A percentile compares a stretch with the other conserved stretches of the same genome.
These are phyloP conservation scores for Phragmatobia fuliginosa DNA, from an alignment of 2,888 invertebrate species.

Conservation along the genomic window DNA sequence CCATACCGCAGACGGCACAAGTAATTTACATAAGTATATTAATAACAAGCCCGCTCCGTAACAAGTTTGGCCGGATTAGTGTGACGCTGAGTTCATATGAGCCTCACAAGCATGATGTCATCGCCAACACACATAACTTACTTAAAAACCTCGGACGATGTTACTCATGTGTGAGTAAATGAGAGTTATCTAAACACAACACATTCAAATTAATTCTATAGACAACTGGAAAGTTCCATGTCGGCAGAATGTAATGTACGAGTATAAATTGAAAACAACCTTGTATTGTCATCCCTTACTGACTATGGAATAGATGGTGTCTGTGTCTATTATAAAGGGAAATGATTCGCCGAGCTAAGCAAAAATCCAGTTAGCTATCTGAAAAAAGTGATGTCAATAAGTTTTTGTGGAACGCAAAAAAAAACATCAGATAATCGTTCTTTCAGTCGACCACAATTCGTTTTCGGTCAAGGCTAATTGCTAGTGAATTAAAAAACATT, in stretches of 20 bases:
- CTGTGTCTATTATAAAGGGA: slow-evolving; percentile 57
- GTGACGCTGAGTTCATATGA: slow-evolving; percentile 44
- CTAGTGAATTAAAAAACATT: slow-evolving; percentile 46
- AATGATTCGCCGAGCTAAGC: slow-evolving; percentile 49
- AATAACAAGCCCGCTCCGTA: slow-evolving; percentile 47
- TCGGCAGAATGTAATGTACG: slow-evolving; percentile 34
- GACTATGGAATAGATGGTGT: slow-evolving; percentile 52
- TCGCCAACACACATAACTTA: slow-evolving; percentile 54
- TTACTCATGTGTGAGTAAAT: slow-evolving; percentile 42
- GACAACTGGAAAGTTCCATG: slow-evolving; percentile 66
- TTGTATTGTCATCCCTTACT: slow-evolving; percentile 55
- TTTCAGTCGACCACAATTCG: slow-evolving; percentile 53
- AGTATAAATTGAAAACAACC: slow-evolving; percentile 60
- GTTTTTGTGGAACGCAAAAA: slow-evolving; percentile 54
- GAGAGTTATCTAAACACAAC: slow-evolving; percentile 50
- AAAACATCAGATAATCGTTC: slow-evolving; percentile 33
- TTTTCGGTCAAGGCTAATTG: slow-evolving; percentile 68
- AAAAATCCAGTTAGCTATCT: slow-evolving; percentile 55
- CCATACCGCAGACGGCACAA: slow-evolving; percentile 15
- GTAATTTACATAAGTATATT: slow-evolving; percentile 46
- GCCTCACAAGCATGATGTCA: slow-evolving; percentile 64
- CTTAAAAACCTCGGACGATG: slow-evolving; percentile 46
- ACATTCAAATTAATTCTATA: slow-evolving; percentile 53
- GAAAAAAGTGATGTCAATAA: slow-evolving; percentile 50
- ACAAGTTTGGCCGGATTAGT: slow-evolving; percentile 67